Conservation (phyloP, 2,797 vertebrate species). For the Erethizon dorsatum region DNA sequence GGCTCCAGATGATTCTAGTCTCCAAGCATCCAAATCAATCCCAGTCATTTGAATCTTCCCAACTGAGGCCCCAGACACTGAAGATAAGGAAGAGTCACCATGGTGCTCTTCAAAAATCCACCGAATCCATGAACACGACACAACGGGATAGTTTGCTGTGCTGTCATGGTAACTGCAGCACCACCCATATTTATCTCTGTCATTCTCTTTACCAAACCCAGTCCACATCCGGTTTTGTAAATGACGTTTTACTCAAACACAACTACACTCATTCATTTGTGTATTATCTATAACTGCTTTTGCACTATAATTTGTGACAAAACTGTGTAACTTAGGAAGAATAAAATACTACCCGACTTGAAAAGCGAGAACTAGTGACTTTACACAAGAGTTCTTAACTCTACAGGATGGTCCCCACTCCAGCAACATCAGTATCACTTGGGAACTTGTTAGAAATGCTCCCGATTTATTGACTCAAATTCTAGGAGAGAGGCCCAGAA, state of each 20-base stretch:
- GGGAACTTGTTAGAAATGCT: conserved; percentile 1
- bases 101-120: background rate
- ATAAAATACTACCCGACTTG: background rate
- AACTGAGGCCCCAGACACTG: background rate
- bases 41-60: background rate
- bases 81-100: background rate
- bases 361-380: background rate
- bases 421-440: background rate
- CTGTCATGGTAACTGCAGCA: background rate
- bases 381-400: background rate
- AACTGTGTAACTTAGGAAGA: background rate
- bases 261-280: background rate
- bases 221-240: background rate
- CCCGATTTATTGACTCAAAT: background rate
- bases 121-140: background rate
- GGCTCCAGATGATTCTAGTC: background rate
- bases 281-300: background rate
- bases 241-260: background rate
- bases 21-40: background rate
- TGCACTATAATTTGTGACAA: background rate
- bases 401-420: background rate
- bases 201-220: background rate
- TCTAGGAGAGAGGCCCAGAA: background rate
- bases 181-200: background rate
- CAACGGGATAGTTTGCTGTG: background rate